Evolutionary conservation across 2,888 invertebrate species (phyloP).

Genomic region (Petrolisthes manimaculis): DNA sequence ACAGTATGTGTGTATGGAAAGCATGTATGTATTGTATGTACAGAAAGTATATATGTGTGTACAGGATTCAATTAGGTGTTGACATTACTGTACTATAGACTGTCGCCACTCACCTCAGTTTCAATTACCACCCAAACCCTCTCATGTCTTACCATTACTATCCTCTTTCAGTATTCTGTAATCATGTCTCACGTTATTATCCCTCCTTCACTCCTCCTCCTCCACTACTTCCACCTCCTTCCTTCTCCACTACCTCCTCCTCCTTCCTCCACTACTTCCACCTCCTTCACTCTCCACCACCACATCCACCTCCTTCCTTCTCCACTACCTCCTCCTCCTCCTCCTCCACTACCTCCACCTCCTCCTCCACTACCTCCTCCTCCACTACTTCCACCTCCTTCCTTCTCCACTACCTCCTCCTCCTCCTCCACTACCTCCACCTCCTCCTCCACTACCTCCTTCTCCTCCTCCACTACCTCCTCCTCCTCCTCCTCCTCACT

Average conservation of each 20-base stretch:
- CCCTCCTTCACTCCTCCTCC: neutral
- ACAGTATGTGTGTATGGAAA: too few relatives aligned
- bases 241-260: neutral
- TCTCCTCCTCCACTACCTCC: constrained; percentile 12
- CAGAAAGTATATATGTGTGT: neutral
- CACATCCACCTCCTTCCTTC: neutral
- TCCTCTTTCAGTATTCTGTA: too few relatives aligned
- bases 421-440: neutral
- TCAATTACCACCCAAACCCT: too few relatives aligned
- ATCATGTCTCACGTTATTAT: too few relatives aligned
- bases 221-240: neutral
- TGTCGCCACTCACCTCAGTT: too few relatives aligned
- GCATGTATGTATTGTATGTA: too few relatives aligned
- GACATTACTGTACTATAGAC: too few relatives aligned
- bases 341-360: neutral
- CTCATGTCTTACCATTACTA: too few relatives aligned
- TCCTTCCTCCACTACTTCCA: neutral
- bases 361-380: neutral
- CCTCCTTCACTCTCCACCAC: neutral
- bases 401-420: constrained; percentile 5
- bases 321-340: neutral
- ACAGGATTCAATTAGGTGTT: too few relatives aligned
- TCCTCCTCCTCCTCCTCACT: constrained; percentile 7
- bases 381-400: neutral
- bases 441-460: constrained; percentile 26